Percentiles rank a stretch among this genome's conserved stretches.
These are phyloP conservation scores for Dreissena rostriformis DNA, from an alignment of 1,140 invertebrate genomes.

Conservation along the genomic window DNA sequence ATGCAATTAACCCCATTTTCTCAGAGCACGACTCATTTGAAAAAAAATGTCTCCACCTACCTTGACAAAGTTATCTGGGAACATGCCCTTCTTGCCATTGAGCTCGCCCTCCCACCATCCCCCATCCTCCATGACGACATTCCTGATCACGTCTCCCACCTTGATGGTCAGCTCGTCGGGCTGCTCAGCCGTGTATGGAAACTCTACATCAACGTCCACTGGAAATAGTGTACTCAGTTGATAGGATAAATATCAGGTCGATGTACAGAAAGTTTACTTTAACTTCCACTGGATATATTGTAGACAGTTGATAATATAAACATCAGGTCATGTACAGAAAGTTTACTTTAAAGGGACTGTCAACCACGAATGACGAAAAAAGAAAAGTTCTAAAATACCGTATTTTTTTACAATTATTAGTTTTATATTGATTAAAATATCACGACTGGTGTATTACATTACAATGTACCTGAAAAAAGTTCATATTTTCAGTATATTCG, in stretches of 20 bases:
- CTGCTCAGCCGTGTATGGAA: slow-evolving; percentile 80
- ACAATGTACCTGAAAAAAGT: too few species aligned
- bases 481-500: too few species aligned
- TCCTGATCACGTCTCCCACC: slow-evolving; percentile 94
- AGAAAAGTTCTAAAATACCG: too few species aligned
- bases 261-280: background rate
- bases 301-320: background rate
- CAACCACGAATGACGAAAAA: too few species aligned
- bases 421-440: too few species aligned
- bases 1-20: too few species aligned
- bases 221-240: too few species aligned
- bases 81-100: slow-evolving; percentile 81
- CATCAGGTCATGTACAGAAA: background rate
- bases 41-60: slow-evolving; percentile 61
- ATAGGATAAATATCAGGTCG: background rate
- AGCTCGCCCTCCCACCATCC: slow-evolving; percentile 83
- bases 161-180: slow-evolving; percentile 92
- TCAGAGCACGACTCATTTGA: too few species aligned
- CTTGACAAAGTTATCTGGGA: slow-evolving; percentile 83
- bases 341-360: background rate
- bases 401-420: too few species aligned
- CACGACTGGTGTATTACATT: too few species aligned
- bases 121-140: slow-evolving; percentile 86
- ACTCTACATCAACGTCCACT: slow-evolving; percentile 80
- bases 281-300: background rate